Conservation (phyloP, 2,888 invertebrate genomes). For the Dexiosoma caninum region DNA sequence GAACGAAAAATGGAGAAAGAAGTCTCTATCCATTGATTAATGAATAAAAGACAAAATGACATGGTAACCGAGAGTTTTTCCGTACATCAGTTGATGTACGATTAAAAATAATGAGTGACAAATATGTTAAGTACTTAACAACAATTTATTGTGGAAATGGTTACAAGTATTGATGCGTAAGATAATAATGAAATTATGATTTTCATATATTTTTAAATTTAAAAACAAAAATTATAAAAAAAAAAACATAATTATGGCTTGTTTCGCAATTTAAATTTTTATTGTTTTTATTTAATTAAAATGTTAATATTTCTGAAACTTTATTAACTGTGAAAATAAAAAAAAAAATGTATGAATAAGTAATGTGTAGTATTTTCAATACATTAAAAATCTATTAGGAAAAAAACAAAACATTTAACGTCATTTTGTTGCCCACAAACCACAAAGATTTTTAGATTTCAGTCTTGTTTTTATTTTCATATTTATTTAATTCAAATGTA, state of each 20-base stretch:
- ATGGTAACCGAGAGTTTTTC: constrained; percentile 38
- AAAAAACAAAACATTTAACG: constrained; percentile 33
- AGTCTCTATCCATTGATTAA: background rate
- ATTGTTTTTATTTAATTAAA: constrained; percentile 34
- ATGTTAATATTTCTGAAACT: constrained; percentile 41
- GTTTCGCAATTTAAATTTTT: background rate
- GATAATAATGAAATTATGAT: constrained; percentile 16
- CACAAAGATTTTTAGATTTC: background rate
- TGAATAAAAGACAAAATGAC: constrained; percentile 19
- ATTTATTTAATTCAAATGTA: constrained; percentile 57
- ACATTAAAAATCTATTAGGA: background rate
- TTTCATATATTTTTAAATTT: background rate
- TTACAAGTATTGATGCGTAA: constrained; percentile 31
- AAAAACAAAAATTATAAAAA: background rate
- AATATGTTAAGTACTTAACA: background rate
- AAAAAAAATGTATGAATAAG: no score
- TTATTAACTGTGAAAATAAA: constrained; percentile 29
- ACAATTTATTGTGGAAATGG: background rate
- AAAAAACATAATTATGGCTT: constrained; percentile 25
- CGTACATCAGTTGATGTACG: background rate
- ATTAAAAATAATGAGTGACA: constrained; percentile 13
- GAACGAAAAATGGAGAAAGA: no score
- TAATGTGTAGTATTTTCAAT: no score
- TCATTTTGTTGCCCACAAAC: background rate
- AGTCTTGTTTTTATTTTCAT: background rate